Conservation (phyloP, 30 jellyfish, hydroid and myxozoan species). For the Calvadosia cruxmelitensis region DNA sequence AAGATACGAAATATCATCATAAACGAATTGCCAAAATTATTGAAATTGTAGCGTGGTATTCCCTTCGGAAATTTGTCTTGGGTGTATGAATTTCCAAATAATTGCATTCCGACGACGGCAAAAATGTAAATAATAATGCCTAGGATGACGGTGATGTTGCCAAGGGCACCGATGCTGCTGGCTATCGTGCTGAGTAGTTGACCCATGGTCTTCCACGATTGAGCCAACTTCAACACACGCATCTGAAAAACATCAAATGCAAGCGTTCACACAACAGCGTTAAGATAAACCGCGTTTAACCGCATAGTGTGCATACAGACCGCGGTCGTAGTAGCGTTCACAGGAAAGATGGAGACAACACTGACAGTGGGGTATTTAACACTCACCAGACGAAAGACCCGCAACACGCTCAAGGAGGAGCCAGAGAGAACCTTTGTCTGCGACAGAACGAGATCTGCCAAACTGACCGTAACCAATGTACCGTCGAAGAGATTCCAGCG, state of each 20-base stretch:
- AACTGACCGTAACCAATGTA: slow-evolving; percentile 60
- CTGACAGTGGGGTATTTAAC: neutral
- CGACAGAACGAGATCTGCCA: slow-evolving; percentile 68
- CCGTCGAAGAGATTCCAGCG: slow-evolving; percentile 97
- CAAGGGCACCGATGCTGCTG: slow-evolving; percentile 97
- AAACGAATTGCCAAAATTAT: slow-evolving; percentile 89
- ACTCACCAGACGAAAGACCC: slow-evolving; percentile 95
- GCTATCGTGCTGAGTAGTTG: slow-evolving; percentile 95
- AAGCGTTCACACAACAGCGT: too few species aligned
- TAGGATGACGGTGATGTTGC: slow-evolving; percentile 90
- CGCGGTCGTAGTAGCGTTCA: too few species aligned
- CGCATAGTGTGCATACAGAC: too few species aligned
- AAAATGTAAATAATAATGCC: slow-evolving; percentile 87
- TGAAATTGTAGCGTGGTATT: slow-evolving; percentile 87
- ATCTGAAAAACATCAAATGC: slow-evolving; percentile 52
- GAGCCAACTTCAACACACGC: slow-evolving; percentile 91
- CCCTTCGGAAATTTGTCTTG: slow-evolving; percentile 9
- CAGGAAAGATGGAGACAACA: neutral
- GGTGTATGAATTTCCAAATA: slow-evolving; percentile 60
- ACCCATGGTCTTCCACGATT: slow-evolving; percentile 99
- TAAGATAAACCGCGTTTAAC: too few species aligned
- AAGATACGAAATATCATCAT: slow-evolving; percentile 94
- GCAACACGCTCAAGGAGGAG: slow-evolving; percentile 56
- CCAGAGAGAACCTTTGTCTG: slow-evolving; percentile 25
- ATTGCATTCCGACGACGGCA: slow-evolving; percentile 96